phyloP scores from a whole-genome alignment of 2,888 invertebrate species.

The Ophion slaviceki region DNA sequence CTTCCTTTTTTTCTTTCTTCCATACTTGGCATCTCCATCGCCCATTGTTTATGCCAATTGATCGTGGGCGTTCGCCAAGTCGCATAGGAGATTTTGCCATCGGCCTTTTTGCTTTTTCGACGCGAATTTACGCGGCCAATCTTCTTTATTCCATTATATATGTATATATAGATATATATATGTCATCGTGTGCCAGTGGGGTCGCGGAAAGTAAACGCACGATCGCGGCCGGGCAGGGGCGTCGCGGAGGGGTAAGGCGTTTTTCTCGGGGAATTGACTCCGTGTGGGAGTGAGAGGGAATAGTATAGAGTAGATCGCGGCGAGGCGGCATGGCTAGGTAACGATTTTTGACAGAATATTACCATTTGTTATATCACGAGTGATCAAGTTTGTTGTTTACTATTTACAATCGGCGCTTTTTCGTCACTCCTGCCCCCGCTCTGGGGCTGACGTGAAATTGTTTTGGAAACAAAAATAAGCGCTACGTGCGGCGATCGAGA shows the following conservation, averaged over 20 bases:
- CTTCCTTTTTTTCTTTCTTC: constrained; percentile 12
- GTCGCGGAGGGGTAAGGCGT: constrained; percentile 60
- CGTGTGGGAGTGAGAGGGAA: constrained; percentile 24
- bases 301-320: constrained; percentile 51
- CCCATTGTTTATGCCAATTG: constrained; percentile 54
- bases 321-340: constrained; percentile 57
- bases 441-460: background rate
- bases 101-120: background rate
- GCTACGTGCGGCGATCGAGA: background rate
- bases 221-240: constrained; percentile 38
- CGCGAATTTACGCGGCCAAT: background rate
- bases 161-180: background rate
- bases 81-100: constrained; percentile 7
- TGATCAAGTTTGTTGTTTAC: constrained; percentile 30
- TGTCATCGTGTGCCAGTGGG: constrained; percentile 38
- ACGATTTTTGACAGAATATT: constrained; percentile 58
- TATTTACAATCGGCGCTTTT: background rate
- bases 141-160: constrained; percentile 10
- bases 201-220: constrained; percentile 55
- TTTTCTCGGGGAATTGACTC: constrained; percentile 63
- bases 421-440: too few relatives aligned
- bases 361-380: constrained; percentile 30
- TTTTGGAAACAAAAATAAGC: background rate
- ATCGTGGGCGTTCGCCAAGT: constrained; percentile 14
- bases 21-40: background rate